Base-by-base conservation (phyloP, 2,888 invertebrate species). In the Chrysopilus asiliformis region DNA sequence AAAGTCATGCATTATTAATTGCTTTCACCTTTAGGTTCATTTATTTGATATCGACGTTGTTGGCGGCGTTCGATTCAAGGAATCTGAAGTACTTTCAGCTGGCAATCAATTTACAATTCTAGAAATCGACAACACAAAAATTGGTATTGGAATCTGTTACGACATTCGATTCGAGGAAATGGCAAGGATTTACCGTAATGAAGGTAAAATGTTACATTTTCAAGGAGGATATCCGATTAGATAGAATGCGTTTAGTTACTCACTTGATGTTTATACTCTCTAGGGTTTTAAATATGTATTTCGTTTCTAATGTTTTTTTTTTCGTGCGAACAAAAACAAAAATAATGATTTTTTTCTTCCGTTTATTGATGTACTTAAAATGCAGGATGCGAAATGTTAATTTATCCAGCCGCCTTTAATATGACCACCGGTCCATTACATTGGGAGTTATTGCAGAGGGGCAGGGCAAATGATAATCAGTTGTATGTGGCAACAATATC, bases 21-120 rank as follows among this genome's bases (percentile, higher is more conserved):
- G 15, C 12, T 10, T 10, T 22, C n/a, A 31, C 7, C 27, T 34
- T 24, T 57, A 83, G 82, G 71, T 93, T 57, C 95, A 95, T 62
- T 69, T 95, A 31, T 95, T 95, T 62, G 94, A 97, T 62, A 93
- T 97, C 49, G 85, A 94, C 57, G 82, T 97, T 34, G 90, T 91
- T 34, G 84, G 81, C 27, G 82, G 85, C 53, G 84, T 94, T n/a
- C 79, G 76, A 1, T 94, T 95, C 57, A 82, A 84, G 52, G 95
- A 95, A 59, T 94, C 93, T 0, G 84, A 89, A 39, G 77, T 78
- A 1, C 62, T 95, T 2, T 71, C 73, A 14, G 68, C 85, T 1
- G 95, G 94, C 0, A 68, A 79, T 51, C 58, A 72, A 4, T 62
- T 90, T 34, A 79, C 79, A 0, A 77, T 71, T 0, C 81, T 94